These are phyloP conservation scores for Centrocercus urophasianus DNA, from an alignment of 2,113 vertebrate genomes.

Conservation along the genomic window DNA sequence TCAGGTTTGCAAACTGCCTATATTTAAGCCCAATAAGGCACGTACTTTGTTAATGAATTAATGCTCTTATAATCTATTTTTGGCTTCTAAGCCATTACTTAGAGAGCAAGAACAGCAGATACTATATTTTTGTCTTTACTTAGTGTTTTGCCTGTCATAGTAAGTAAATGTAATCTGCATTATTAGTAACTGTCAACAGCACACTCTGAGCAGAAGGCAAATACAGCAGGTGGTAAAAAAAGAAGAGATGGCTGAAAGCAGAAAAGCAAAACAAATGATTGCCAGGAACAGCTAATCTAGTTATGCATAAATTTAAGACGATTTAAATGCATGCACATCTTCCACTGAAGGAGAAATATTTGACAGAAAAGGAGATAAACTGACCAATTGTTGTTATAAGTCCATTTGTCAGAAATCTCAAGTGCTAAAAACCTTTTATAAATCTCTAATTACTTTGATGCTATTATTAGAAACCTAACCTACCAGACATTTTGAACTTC, in stretches of 20 bases:
- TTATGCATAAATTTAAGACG: conserved; percentile 76
- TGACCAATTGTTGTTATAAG: conserved; percentile 58
- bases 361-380: conserved; percentile 69
- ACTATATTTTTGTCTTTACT: conserved; percentile 67
- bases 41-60: conserved; percentile 27
- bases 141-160: conserved; percentile 73
- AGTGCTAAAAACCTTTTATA: conserved; percentile 18
- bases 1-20: background rate
- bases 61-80: background rate
- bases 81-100: conserved; percentile 10
- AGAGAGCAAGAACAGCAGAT: conserved; percentile 14
- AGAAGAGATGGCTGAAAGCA: conserved; percentile 67
- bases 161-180: conserved; percentile 78
- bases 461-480: background rate
- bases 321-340: conserved; percentile 66
- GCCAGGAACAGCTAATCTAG: conserved; percentile 70
- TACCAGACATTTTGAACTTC: conserved; percentile 1
- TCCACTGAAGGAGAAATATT: conserved; percentile 68
- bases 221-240: conserved; percentile 78
- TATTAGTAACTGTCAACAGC: conserved; percentile 81
- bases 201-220: conserved; percentile 77
- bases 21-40: background rate
- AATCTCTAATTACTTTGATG: conserved; percentile 44
- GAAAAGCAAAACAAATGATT: conserved; percentile 76
- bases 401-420: conserved; percentile 54